These are phyloP conservation scores for Ammodytes marinus DNA, from an alignment of 2,113 vertebrate genomes.

Conservation along the genomic window DNA sequence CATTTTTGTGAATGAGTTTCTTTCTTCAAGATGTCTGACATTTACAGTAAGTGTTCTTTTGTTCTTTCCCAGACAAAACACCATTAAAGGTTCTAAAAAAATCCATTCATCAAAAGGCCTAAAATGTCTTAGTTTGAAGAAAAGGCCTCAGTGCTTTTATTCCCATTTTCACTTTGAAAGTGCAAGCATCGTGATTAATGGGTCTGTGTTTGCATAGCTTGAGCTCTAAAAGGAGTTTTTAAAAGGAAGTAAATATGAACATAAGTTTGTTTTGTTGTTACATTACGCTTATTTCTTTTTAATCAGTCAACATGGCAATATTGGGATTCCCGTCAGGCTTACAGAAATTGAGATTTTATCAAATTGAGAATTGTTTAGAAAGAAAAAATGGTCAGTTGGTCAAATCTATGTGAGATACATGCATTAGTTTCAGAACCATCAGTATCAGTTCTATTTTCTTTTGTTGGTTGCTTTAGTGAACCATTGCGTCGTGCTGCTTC, in stretches of 20 bases:
- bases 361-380: background rate
- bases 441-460: background rate
- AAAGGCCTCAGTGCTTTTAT: background rate
- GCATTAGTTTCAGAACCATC: background rate
- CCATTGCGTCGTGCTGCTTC: background rate
- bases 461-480: background rate
- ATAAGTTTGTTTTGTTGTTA: background rate
- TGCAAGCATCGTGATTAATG: constrained; percentile 4
- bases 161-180: constrained; percentile 14
- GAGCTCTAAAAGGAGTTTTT: background rate
- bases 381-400: background rate
- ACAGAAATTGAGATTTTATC: background rate
- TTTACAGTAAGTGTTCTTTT: background rate
- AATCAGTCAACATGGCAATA: background rate
- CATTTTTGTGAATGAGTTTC: background rate
- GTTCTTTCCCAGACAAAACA: background rate
- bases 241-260: constrained; percentile 6
- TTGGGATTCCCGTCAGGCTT: background rate
- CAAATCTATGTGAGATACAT: background rate
- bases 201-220: constrained; percentile 43
- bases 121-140: background rate
- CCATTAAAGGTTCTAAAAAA: too few species aligned
- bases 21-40: background rate
- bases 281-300: background rate
- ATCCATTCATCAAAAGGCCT: background rate